Evolutionary conservation across 2,797 vertebrate genomes (phyloP).

Genomic region (Knipowitschia caucasica): DNA sequence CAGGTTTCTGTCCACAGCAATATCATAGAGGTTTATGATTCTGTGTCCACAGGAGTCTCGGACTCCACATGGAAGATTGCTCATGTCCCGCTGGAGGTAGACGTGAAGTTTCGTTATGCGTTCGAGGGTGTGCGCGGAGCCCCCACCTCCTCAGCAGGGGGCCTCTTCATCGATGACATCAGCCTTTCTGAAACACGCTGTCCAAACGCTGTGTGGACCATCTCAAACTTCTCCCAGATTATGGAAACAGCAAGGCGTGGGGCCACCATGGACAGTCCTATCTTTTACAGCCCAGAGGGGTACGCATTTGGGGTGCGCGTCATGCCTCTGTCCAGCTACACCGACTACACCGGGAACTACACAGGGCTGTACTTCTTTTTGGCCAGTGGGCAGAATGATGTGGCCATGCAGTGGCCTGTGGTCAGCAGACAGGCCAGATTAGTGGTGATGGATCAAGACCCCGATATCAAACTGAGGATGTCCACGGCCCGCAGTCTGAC

Average conservation of each 20-base stretch:
- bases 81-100: constrained; percentile 78
- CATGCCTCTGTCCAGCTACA: constrained; percentile 52
- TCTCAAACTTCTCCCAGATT: constrained; percentile 79
- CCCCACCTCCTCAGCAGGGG: constrained; percentile 66
- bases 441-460: constrained; percentile 87
- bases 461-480: constrained; percentile 81
- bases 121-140: constrained; percentile 82
- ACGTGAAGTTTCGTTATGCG: constrained; percentile 85
- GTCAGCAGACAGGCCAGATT: constrained; percentile 80
- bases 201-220: constrained; percentile 80
- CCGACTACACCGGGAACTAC: constrained; percentile 70
- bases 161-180: constrained; percentile 85
- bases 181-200: constrained; percentile 83
- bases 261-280: constrained; percentile 69
- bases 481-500: constrained; percentile 83
- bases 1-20: too few relatives aligned
- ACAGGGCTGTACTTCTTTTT: constrained; percentile 79
- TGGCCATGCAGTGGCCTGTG: constrained; percentile 85
- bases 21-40: too few relatives aligned
- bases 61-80: constrained; percentile 85
- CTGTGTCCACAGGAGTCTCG: constrained; percentile 27
- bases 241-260: constrained; percentile 44
- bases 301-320: constrained; percentile 79
- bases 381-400: constrained; percentile 84
- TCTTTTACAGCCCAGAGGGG: constrained; percentile 87